A percentile compares a stretch with the other conserved stretches of the same genome.
Conservation (phyloP, 2,888 invertebrate genomes). For the Eutolmus rufibarbis region DNA sequence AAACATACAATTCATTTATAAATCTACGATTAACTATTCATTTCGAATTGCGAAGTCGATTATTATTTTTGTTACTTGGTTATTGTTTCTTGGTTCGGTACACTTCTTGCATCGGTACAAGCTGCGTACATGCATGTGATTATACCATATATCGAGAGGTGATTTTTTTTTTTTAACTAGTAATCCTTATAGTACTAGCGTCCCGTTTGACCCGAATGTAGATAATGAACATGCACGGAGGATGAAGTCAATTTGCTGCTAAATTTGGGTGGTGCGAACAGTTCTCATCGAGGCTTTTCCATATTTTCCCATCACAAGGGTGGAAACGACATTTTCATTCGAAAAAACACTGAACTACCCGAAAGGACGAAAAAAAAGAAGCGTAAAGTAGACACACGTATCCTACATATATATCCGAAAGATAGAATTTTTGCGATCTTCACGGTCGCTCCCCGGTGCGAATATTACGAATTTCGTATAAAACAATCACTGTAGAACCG, state of each 20-base stretch:
- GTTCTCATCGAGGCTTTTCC: neutral
- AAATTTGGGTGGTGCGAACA: neutral
- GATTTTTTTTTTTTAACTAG: neutral
- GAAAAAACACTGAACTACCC: constrained; percentile 25
- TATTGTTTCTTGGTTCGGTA: constrained; percentile 12
- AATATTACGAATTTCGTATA: constrained; percentile 23
- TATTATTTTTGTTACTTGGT: neutral
- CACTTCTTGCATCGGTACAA: constrained; percentile 20
- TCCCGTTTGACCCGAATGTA: constrained; percentile 34
- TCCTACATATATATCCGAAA: constrained; percentile 20
- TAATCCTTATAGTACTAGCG: constrained; percentile 27
- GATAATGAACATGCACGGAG: neutral
- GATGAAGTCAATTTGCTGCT: neutral
- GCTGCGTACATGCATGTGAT: constrained; percentile 20
- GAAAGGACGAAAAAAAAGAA: neutral
- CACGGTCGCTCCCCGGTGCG: neutral
- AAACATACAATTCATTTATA: constrained; percentile 16
- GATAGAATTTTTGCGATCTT: constrained; percentile 14
- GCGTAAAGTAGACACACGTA: constrained; percentile 30
- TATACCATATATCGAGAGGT: constrained; percentile 10
- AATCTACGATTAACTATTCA: constrained; percentile 21
- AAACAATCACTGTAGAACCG: constrained; percentile 39
- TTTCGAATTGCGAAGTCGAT: neutral
- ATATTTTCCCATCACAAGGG: neutral
- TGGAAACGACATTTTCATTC: constrained; percentile 33